Conservation (phyloP, 1,140 invertebrate genomes). For the Heliothis subflexa region DNA sequence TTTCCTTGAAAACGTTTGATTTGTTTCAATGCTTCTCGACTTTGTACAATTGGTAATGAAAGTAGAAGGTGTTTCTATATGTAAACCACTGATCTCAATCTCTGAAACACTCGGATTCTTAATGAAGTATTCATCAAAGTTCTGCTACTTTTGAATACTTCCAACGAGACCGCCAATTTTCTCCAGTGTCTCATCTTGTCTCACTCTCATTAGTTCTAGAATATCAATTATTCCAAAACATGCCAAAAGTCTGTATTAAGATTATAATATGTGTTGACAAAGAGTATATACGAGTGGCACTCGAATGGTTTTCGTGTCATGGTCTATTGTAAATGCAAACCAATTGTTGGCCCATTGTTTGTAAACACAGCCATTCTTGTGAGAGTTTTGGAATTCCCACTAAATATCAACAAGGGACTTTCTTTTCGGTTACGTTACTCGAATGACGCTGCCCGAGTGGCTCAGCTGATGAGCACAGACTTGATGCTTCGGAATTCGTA, state of each 20-base stretch:
- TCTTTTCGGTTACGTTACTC: not conserved
- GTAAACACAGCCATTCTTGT: constrained; percentile 26
- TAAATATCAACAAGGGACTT: constrained; percentile 15
- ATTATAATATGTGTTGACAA: no score
- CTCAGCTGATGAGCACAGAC: no score
- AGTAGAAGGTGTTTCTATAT: not conserved
- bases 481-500: no score
- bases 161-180: no score
- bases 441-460: not conserved
- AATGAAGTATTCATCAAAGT: no score
- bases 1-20: not conserved
- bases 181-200: no score
- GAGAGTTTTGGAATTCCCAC: constrained; percentile 2
- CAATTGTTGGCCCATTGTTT: constrained; percentile 23
- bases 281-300: not conserved
- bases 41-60: not conserved
- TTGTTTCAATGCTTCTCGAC: not conserved
- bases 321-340: constrained; percentile 14
- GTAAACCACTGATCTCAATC: no score
- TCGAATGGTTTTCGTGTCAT: constrained; percentile 29
- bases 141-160: no score
- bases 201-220: no score
- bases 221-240: no score
- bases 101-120: no score
- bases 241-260: no score